Percentiles rank a stretch among this genome's conserved stretches.
These are phyloP conservation scores for Spisula subtruncata DNA, from an alignment of 2,888 invertebrate species.

Conservation along the genomic window DNA sequence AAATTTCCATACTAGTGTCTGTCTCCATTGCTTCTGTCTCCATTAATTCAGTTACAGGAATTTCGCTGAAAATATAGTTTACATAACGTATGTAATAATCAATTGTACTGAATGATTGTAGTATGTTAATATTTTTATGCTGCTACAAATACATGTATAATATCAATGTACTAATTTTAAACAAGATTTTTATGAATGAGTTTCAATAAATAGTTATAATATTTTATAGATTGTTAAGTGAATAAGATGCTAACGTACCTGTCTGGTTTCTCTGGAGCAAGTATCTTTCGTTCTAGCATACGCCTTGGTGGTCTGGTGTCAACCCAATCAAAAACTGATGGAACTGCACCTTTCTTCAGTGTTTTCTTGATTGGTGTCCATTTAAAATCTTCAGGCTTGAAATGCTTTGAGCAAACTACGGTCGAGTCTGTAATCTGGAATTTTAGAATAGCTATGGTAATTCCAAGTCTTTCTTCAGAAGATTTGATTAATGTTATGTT, in stretches of 20 bases:
- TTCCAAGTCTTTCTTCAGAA: background rate
- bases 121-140: background rate
- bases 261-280: background rate
- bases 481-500: background rate
- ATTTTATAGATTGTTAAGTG: background rate
- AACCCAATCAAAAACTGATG: conserved; percentile 33
- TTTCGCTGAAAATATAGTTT: background rate
- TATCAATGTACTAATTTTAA: background rate
- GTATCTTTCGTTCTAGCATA: background rate
- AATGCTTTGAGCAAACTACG: conserved; percentile 31
- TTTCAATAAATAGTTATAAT: background rate
- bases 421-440: conserved; percentile 28
- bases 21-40: background rate
- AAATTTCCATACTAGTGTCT: background rate
- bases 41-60: background rate
- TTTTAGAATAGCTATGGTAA: background rate
- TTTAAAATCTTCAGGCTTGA: conserved; percentile 28
- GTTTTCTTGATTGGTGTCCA: conserved; percentile 14
- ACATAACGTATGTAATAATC: background rate
- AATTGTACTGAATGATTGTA: background rate
- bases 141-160: background rate
- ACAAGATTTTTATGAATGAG: background rate
- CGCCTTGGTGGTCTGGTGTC: background rate
- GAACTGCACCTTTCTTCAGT: conserved; percentile 11
- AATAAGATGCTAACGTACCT: background rate